Evolutionary conservation across 2,113 vertebrate genomes (phyloP).

Genomic region (Turnix velox): DNA sequence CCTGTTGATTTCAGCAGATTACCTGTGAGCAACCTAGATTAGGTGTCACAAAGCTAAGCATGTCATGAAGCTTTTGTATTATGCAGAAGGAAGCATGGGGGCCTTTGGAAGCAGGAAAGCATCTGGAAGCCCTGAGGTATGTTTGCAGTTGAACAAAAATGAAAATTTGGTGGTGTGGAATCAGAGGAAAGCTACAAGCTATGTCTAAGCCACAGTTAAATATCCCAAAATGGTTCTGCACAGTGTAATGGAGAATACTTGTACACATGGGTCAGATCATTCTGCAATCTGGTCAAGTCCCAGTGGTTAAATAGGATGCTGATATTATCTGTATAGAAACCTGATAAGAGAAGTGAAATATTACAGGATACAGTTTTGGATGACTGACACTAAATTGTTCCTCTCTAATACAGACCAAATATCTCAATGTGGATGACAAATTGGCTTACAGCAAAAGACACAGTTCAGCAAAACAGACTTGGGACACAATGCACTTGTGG

Average conservation of each 20-base stretch:
- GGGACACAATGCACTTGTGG: too few relatives aligned
- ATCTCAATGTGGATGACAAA: neutral
- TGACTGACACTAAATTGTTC: neutral
- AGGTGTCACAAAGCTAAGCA: fast-evolving
- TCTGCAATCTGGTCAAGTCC: neutral
- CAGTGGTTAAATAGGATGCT: neutral
- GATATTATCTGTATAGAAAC: neutral
- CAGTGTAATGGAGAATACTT: neutral
- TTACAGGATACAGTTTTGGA: neutral
- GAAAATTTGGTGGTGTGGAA: neutral
- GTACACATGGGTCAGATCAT: neutral
- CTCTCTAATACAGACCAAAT: neutral
- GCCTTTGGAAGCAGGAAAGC: conserved; percentile 9
- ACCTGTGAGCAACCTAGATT: neutral
- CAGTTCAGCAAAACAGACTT: neutral
- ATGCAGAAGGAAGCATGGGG: neutral
- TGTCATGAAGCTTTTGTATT: neutral
- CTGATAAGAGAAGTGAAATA: neutral
- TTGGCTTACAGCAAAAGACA: neutral
- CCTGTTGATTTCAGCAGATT: neutral
- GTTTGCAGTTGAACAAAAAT: neutral
- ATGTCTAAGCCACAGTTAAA: neutral
- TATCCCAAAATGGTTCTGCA: neutral
- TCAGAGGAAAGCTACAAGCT: neutral
- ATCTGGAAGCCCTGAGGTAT: neutral